Evolutionary conservation across 2,888 invertebrate species (phyloP).

Genomic region (Lithophane ornitopus): DNA sequence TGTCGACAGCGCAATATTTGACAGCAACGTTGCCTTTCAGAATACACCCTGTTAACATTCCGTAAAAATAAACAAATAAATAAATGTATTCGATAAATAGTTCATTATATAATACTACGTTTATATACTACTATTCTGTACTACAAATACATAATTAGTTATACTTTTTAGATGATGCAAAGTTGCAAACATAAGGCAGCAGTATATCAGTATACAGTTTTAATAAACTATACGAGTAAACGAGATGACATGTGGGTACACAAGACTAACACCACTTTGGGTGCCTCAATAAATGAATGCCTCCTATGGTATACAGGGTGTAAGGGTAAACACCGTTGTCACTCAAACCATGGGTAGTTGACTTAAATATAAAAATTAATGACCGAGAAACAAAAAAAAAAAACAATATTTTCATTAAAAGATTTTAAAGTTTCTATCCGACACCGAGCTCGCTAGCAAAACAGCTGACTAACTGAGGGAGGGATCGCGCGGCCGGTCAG

Average conservation of each 20-base stretch:
- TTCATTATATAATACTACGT: slow-evolving; percentile 11
- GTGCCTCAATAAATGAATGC: no score
- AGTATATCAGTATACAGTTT: slow-evolving; percentile 1
- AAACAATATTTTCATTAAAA: no score
- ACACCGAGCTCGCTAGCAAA: no score
- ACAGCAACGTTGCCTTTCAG: background rate
- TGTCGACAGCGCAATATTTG: background rate
- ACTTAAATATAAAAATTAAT: no score
- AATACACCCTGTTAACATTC: slow-evolving; percentile 16
- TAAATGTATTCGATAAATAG: slow-evolving; percentile 32
- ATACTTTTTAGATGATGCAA: background rate
- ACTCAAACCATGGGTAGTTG: no score
- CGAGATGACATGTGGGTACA: background rate
- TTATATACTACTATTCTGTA: slow-evolving; percentile 1
- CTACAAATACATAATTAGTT: background rate
- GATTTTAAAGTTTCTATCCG: no score
- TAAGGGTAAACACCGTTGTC: no score
- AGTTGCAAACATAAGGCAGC: background rate
- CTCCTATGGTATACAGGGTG: no score
- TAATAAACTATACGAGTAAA: background rate
- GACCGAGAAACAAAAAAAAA: no score
- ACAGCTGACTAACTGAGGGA: no score
- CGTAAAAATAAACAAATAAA: slow-evolving; percentile 19
- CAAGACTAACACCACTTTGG: background rate
- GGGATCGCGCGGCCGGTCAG: no score